These are phyloP conservation scores for Leuctra nigra DNA, from an alignment of 2,888 invertebrate genomes.

Conservation along the genomic window DNA sequence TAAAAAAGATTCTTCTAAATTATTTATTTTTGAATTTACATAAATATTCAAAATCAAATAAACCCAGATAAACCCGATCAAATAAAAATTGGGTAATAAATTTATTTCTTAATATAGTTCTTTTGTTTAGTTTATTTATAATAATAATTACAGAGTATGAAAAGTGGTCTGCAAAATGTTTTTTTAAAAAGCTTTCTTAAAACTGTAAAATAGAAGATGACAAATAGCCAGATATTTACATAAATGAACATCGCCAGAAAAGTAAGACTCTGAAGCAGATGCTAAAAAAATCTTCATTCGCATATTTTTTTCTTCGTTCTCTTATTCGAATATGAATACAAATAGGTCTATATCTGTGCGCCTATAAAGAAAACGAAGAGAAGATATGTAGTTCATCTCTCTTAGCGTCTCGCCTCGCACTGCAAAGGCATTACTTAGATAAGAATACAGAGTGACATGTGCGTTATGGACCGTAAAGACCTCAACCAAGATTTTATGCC, in stretches of 20 bases:
- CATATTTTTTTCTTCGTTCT: background rate
- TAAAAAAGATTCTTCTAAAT: no score
- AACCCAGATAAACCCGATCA: no score
- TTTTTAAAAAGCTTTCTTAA: no score
- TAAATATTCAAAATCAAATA: no score
- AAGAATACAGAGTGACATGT: background rate
- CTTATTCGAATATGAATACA: constrained; percentile 7
- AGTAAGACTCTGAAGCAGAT: background rate
- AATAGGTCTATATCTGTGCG: background rate
- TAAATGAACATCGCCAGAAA: background rate
- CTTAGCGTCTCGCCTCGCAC: background rate
- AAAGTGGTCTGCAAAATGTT: no score
- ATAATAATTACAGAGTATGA: no score
- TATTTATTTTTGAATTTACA: no score
- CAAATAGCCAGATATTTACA: constrained; percentile 4
- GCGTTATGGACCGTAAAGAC: no score
- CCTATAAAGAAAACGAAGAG: background rate
- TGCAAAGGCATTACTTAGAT: constrained; percentile 1
- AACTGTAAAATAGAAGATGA: background rate
- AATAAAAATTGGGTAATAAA: no score
- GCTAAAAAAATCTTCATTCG: background rate
- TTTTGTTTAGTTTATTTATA: no score
- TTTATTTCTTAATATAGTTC: no score
- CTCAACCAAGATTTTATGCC: no score
- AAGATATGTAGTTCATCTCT: background rate